A percentile compares a stretch with the other conserved stretches of the same genome.
phyloP scores from a whole-genome alignment of 2,113 vertebrate genomes.

The Neoarius graeffei region DNA sequence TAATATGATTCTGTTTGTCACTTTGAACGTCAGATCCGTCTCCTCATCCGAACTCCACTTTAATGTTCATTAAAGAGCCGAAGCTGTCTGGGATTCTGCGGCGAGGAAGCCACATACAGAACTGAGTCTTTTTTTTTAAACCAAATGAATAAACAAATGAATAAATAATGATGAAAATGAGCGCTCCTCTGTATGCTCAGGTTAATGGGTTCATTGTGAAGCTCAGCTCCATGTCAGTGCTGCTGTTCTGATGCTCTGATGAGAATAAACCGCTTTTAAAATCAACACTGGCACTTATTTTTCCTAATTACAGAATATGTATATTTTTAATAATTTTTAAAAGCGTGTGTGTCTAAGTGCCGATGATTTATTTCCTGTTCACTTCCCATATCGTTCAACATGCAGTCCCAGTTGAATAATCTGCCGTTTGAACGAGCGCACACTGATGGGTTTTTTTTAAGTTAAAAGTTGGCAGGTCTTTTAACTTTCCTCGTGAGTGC shows the following conservation, averaged over 20 bases:
- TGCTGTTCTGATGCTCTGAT: not conserved
- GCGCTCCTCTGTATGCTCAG: not conserved
- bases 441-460: not conserved
- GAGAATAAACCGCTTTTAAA: not conserved
- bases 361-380: not conserved
- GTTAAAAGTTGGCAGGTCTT: not conserved
- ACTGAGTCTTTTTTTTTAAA: constrained; percentile 12
- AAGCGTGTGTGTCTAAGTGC: not conserved
- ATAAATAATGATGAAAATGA: constrained; percentile 16
- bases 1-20: constrained; percentile 13
- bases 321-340: not conserved
- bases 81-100: constrained; percentile 53
- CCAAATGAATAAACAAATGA: constrained; percentile 42
- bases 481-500: constrained; percentile 31
- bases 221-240: not conserved
- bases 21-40: constrained; percentile 32
- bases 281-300: not conserved
- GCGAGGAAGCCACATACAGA: constrained; percentile 7
- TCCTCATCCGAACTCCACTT: constrained; percentile 54
- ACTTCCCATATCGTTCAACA: constrained; percentile 7
- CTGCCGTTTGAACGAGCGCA: not conserved
- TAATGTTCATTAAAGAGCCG: constrained; percentile 64
- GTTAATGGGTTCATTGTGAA: not conserved
- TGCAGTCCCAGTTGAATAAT: not conserved
- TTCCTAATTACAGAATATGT: too few relatives aligned